phyloP scores from a whole-genome alignment of 2,797 vertebrate genomes.

The Trichosurus vulpecula region DNA sequence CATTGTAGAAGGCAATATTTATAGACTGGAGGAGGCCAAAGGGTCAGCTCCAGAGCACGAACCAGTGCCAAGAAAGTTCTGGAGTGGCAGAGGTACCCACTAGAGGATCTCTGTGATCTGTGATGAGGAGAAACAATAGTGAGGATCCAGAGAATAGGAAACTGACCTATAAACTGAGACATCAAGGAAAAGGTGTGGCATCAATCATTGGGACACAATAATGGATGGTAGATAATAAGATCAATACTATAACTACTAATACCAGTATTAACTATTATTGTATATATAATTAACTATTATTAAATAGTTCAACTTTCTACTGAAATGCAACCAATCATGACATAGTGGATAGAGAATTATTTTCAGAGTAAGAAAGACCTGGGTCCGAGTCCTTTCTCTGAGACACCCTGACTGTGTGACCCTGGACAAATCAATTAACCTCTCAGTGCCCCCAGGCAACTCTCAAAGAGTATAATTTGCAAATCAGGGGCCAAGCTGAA shows the following conservation, averaged over 20 bases:
- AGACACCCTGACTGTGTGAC: neutral
- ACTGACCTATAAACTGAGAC: too few species aligned
- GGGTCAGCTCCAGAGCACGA: neutral
- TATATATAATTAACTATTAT: too few species aligned
- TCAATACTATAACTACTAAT: neutral
- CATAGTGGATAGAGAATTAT: neutral
- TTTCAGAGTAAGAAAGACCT: neutral
- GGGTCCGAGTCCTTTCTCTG: neutral
- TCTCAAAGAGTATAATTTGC: neutral
- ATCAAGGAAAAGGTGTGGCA: too few species aligned
- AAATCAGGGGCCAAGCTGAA: neutral
- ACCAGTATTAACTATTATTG: neutral
- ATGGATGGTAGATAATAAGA: neutral
- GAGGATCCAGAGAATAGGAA: too few species aligned
- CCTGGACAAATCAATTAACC: neutral
- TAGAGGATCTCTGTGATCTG: neutral
- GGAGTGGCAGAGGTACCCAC: neutral
- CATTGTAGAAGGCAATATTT: neutral
- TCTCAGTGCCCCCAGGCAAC: neutral
- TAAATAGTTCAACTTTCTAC: neutral
- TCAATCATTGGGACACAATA: too few species aligned
- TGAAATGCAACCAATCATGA: neutral
- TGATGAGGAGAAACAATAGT: neutral
- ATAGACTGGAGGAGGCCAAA: neutral
- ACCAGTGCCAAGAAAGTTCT: neutral